A percentile compares a stretch with the other conserved stretches of the same genome.
Evolutionary conservation across 2,797 vertebrate genomes (phyloP).

Genomic region (Myripristis murdjan): DNA sequence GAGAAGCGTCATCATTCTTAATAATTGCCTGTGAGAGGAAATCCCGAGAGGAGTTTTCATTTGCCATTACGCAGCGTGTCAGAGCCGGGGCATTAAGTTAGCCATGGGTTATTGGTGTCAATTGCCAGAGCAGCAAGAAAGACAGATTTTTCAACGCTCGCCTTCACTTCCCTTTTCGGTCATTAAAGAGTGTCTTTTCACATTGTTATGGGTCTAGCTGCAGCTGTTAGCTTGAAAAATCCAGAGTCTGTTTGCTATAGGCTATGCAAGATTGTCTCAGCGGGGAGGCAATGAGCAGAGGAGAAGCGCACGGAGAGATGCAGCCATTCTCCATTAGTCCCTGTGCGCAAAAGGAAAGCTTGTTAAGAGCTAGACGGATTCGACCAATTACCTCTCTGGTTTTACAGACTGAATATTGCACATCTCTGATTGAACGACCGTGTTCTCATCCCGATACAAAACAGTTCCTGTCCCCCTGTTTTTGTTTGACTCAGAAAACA

Average conservation of each 20-base stretch:
- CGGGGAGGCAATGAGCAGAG: slow-evolving; percentile 54
- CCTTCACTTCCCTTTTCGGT: slow-evolving; percentile 59
- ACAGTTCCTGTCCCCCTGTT: neutral
- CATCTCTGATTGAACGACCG: slow-evolving; percentile 61
- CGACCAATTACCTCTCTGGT: slow-evolving; percentile 45
- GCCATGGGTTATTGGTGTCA: slow-evolving; percentile 64
- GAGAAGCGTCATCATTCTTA: slow-evolving; percentile 71
- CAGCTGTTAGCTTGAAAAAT: slow-evolving; percentile 43
- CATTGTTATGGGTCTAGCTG: slow-evolving; percentile 59
- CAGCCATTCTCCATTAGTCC: slow-evolving; percentile 62
- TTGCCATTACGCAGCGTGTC: slow-evolving; percentile 45
- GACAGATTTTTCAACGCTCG: slow-evolving; percentile 49
- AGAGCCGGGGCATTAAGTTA: slow-evolving; percentile 33
- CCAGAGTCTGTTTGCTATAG: slow-evolving; percentile 43
- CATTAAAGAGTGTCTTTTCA: slow-evolving; percentile 65
- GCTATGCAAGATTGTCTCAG: slow-evolving; percentile 47
- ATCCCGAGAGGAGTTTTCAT: slow-evolving; percentile 54
- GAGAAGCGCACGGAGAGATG: slow-evolving; percentile 45
- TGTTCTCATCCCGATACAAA: slow-evolving; percentile 31
- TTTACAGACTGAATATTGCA: slow-evolving; percentile 32
- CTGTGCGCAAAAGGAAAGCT: slow-evolving; percentile 50
- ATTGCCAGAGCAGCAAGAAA: slow-evolving; percentile 37
- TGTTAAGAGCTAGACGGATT: slow-evolving; percentile 71
- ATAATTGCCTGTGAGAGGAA: slow-evolving; percentile 61
- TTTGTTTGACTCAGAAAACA: neutral